These are phyloP conservation scores for Callaeas wilsoni DNA, from an alignment of 2,113 vertebrate genomes.

Conservation along the genomic window DNA sequence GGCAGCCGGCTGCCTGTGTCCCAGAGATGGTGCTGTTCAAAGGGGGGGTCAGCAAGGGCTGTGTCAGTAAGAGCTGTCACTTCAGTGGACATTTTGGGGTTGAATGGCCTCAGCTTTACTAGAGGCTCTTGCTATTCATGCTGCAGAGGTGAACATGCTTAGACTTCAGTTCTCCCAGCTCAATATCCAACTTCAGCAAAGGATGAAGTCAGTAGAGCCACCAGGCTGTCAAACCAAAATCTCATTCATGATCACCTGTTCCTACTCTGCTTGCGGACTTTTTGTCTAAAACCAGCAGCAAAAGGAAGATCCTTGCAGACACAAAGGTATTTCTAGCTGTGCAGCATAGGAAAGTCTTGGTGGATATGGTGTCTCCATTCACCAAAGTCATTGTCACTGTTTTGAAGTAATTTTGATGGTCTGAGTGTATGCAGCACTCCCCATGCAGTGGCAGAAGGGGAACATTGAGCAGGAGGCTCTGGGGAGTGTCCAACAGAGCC, in stretches of 20 bases:
- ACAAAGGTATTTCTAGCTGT: neutral
- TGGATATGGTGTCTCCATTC: rapidly evolving
- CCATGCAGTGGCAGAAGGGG: neutral
- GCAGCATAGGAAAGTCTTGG: neutral
- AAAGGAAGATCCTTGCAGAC: neutral
- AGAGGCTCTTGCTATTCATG: neutral
- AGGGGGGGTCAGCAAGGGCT: neutral
- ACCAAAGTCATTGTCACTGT: neutral
- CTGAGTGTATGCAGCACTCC: rapidly evolving
- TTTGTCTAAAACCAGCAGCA: neutral
- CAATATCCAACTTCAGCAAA: neutral
- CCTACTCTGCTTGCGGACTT: neutral
- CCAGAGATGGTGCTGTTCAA: neutral
- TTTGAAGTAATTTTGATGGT: neutral
- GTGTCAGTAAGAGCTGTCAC: neutral
- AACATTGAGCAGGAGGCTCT: neutral
- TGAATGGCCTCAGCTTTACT: neutral
- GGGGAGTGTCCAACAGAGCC: neutral
- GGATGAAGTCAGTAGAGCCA: neutral
- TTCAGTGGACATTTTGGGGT: neutral
- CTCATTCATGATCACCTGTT: neutral
- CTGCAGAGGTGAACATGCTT: neutral
- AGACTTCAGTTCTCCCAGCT: neutral
- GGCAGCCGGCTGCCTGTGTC: neutral
- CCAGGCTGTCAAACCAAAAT: neutral